Conservation (phyloP, 1,140 invertebrate genomes). For the Colletes gigas region DNA sequence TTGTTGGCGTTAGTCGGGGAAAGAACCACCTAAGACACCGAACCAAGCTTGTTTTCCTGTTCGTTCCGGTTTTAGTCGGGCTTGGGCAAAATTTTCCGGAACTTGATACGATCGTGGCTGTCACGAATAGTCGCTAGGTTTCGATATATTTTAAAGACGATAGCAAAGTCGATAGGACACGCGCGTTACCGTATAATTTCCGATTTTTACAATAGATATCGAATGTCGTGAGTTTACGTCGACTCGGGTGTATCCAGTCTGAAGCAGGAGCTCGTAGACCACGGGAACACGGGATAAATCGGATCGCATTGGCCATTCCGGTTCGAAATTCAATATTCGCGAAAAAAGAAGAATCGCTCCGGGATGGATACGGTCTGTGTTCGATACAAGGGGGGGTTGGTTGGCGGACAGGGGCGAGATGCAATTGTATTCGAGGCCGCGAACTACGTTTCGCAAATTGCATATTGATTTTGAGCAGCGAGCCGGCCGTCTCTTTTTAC, state of each 20-base stretch:
- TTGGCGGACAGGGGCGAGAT: not conserved
- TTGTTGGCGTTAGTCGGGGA: no score
- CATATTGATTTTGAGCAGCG: conserved; percentile 52
- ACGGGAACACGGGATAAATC: conserved; percentile 44
- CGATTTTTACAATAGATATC: conserved; percentile 40
- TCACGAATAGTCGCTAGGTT: no score
- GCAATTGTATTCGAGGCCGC: conserved; percentile 53
- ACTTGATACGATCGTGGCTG: no score
- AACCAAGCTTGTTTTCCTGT: no score
- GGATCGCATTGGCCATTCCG: conserved; percentile 51
- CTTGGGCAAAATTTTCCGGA: no score
- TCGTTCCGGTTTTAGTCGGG: no score
- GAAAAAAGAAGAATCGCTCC: conserved; percentile 39
- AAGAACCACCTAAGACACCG: no score
- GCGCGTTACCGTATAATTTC: conserved; percentile 49
- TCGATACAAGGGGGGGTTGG: conserved; percentile 17
- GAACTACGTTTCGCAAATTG: conserved; percentile 56
- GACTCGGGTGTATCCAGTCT: no score
- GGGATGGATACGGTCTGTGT: conserved; percentile 13
- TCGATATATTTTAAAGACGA: no score
- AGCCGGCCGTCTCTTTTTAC: not conserved
- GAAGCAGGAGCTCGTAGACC: not conserved
- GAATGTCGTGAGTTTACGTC: conserved; percentile 5
- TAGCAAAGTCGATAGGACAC: not conserved
- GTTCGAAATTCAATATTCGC: conserved; percentile 53